Evolutionary conservation across 1,140 invertebrate species (phyloP), one percentile per base, ranked within the genome.

Genomic region (Stegodyphus dumicola): DNA sequence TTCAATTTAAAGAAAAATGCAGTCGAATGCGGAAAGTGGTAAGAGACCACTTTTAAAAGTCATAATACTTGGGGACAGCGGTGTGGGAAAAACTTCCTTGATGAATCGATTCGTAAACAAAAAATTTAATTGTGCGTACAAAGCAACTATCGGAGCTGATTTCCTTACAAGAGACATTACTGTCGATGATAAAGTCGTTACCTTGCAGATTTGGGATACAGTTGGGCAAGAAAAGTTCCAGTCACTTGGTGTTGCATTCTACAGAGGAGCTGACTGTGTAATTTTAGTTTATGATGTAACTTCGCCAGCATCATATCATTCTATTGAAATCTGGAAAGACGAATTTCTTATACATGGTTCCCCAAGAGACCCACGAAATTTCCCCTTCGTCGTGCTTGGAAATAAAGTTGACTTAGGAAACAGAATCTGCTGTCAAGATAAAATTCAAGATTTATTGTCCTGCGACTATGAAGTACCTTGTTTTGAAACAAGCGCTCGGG

Each of bases 61-160:
- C 51, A 98, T 99, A 90, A 99, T 99, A 90, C 92, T 99, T 81
- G 98, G 98, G 56, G 98, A 99, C 91, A 98, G 96, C 88, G 97
- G 92, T 89, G 99, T 99, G 85, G 99, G 99, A 7, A 99, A 99
- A 92, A 99, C 99, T 76, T 99, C 98, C 15, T 92, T 99, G 7
- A 99, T 99, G 99, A 99, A 99, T 92, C 98, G 99, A 92, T 99
- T 99, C 94, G 98, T 99, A 81, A 99, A 98, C 92, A 99, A 99
- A 91, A 98, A 99, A 92, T 99, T 99, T 92, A 98, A 96, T 88
- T 99, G 99, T 92, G 98, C 99, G 92, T 99, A 99, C 92, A 99
- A 99, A 92, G 99, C 99, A 75, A 99, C 99, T 84, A 99, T 99
- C 92, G 99, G 99, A 85, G 99, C 99, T 86, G 99, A 99, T 93